These are phyloP conservation scores for Vulpes vulpes DNA, from an alignment of 2,113 vertebrate genomes.

Conservation along the genomic window DNA sequence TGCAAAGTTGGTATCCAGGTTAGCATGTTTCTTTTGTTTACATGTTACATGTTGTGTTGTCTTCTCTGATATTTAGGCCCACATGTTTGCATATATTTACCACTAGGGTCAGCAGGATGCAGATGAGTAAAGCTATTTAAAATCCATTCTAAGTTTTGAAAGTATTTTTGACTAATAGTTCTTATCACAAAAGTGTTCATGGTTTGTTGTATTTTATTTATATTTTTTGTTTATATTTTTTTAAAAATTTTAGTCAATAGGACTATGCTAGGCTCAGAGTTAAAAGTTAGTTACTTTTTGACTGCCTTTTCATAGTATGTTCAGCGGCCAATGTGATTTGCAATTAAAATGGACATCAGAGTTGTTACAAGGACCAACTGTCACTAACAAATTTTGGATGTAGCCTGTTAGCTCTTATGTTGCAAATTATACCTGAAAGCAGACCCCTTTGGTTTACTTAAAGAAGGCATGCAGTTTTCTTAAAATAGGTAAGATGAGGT, in stretches of 20 bases:
- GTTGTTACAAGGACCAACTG: not conserved
- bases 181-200: slow-evolving; percentile 7
- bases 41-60: not conserved
- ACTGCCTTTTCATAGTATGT: not conserved
- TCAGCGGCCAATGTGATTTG: not conserved
- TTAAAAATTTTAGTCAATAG: not conserved
- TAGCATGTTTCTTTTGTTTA: slow-evolving; percentile 47
- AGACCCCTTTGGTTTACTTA: not conserved
- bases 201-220: not conserved
- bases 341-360: not conserved
- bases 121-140: not conserved
- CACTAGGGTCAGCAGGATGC: not conserved
- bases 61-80: not conserved
- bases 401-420: not conserved
- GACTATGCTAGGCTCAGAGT: not conserved
- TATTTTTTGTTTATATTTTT: slow-evolving; percentile 25
- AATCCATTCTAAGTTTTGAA: not conserved
- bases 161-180: not conserved
- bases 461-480: not conserved
- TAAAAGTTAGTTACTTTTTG: slow-evolving; percentile 2
- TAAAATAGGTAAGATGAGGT: not conserved
- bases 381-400: not conserved
- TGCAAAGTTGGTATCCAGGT: slow-evolving; percentile 16
- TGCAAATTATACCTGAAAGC: not conserved
- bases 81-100: not conserved